Base-by-base conservation (phyloP, 2,113 vertebrate genomes). In the Synodontis membranacea region DNA sequence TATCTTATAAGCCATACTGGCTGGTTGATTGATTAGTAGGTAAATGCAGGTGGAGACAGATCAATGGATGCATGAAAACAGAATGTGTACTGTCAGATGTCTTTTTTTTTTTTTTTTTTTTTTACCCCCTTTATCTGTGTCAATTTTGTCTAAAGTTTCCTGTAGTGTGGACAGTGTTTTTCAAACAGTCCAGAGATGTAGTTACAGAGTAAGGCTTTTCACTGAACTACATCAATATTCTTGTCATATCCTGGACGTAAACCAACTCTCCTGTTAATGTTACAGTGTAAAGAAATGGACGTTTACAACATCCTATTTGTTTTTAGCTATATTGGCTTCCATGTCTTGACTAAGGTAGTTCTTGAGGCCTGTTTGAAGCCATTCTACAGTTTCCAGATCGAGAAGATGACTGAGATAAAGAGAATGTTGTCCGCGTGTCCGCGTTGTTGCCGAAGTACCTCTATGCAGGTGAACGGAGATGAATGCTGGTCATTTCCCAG, bases 1-100 rank as follows among this genome's bases (percentile, higher is more conserved):
- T 64, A 81, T 89, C 86, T 89, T 90, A 90, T 91, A 93, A 94
- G 95, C 93, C 94, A 93, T 93, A 93, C 90, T 90, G 93, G 94
- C 93, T 92, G 88, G 82, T 92, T 82, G 66, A 85, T 90, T 66
- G 85, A 87, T 62, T 85, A 66, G 81, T 87, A 80, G 87, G 81
- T 88, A 75, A 90, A 86, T 87, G 88, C 79, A 84, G 85, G 84
- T 62, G 72, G 66, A 74, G 84, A 89, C 50, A 60, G 84, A 89
- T 66, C 62, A 78, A 87, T 87, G 79, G 64, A 80, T 84, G 83
- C 56, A 89, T 84, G 84, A 87, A 84, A 80, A 58, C 46, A 79
- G 78, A 86, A 87, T 88, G 88, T 88, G 86, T 88, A 76, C 56
- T 64, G 31, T 87, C 66, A 25, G 28, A 74, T 11, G 17, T 85